A percentile compares a stretch with the other conserved stretches of the same genome.
phyloP scores from a whole-genome alignment of 2,797 vertebrate genomes.

The Nothura maculosa region DNA sequence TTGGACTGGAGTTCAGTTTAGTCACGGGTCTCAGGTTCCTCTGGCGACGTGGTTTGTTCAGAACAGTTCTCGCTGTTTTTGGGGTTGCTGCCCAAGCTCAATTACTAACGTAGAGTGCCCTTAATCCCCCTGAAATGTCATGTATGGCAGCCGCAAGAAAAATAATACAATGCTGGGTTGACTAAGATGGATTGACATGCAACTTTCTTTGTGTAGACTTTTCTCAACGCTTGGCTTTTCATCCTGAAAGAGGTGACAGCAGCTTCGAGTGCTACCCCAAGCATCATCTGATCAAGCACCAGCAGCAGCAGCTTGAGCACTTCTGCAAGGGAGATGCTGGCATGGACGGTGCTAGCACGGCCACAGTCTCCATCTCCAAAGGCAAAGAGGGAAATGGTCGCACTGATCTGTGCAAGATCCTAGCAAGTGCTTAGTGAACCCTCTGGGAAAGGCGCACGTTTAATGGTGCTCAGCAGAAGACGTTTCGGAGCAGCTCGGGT shows the following conservation, averaged over 20 bases:
- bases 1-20: neutral
- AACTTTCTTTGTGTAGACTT: neutral
- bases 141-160: neutral
- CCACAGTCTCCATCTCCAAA: neutral
- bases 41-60: neutral
- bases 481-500: neutral
- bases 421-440: neutral
- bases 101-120: neutral
- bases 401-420: neutral
- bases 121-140: neutral
- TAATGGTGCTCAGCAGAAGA: neutral
- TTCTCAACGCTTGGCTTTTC: neutral
- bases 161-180: neutral
- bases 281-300: neutral
- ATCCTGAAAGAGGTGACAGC: neutral
- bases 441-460: neutral
- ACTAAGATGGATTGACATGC: neutral
- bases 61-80: neutral
- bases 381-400: neutral
- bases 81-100: neutral
- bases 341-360: neutral
- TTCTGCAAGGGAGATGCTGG: rapidly evolving
- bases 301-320: constrained; percentile 21
- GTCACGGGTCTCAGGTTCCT: neutral
- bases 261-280: neutral